Evolutionary conservation across 2,113 vertebrate species (phyloP), one percentile per base, ranked within the genome.

Genomic region (Eulemur rufifrons): DNA sequence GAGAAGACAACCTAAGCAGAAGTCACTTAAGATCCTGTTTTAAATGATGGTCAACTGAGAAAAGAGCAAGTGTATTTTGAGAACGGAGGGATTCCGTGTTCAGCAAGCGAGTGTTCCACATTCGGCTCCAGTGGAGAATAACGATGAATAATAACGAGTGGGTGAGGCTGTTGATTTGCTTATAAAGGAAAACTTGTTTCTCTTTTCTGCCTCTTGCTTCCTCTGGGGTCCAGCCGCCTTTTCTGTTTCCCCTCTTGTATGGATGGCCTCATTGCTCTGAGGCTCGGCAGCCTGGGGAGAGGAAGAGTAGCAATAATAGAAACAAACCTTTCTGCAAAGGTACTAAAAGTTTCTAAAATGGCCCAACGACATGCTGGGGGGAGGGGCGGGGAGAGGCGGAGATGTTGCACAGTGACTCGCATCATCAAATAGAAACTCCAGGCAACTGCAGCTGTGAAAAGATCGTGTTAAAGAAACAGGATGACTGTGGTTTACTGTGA

Each of bases 401-500:
- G 47, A 23, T 25, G 69, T 71, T 54, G 91, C 85, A 8, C 27
- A 39, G 42, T 81, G 86, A 85, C 94, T 91, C 4, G 17, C 56
- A 10, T 93, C 66, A 71, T 76, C 84, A 96, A 97, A 91, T 73
- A 95, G 96, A 97, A 97, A 93, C 91, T 87, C 76, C 39, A 4
- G 93, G 89, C 96, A 37, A 91, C 25, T 76, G 93, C 97, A 97
- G 97, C 98, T 98, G 97, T 96, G 93, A 97, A 97, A 94, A 96
- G 89, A 76, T 81, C 50, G 93, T 96, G 95, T 90, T 74, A 93
- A 91, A 97, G 98, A 97, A 98, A 97, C 98, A 98, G 98, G 98
- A 98, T 98, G 98, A 69, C 83, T 97, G 97, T 98, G 97, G 98
- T 98, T 98, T 96, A 77, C 96, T 97, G 95, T 93, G 93, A 95